phyloP scores from a whole-genome alignment of 1,140 invertebrate species.

The Argopecten irradians region DNA sequence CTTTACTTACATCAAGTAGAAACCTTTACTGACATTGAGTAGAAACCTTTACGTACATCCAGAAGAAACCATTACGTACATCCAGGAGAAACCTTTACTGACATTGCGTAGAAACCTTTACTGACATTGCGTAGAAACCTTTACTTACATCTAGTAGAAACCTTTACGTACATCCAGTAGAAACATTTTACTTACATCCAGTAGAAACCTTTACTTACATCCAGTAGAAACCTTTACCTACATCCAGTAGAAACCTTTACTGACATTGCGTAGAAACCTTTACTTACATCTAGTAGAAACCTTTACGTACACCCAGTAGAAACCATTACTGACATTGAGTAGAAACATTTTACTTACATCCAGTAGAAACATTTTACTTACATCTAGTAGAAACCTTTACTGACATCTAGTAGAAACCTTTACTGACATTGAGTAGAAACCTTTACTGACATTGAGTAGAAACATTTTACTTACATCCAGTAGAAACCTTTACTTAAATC shows the following conservation, averaged over 20 bases:
- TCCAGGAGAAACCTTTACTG: not conserved
- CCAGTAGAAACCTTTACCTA: too few relatives aligned
- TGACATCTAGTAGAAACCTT: too few relatives aligned
- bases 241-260: not conserved
- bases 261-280: not conserved
- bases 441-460: not conserved
- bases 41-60: conserved; percentile 5
- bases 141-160: conserved; percentile 13
- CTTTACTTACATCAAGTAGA: too few relatives aligned
- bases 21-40: not conserved
- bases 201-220: too few relatives aligned
- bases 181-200: too few relatives aligned
- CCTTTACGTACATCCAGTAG: too few relatives aligned
- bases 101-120: too few relatives aligned
- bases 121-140: not conserved
- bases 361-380: too few relatives aligned
- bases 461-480: too few relatives aligned
- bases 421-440: not conserved
- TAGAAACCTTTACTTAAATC: too few relatives aligned
- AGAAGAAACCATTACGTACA: not conserved
- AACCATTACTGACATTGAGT: too few relatives aligned
- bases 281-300: conserved; percentile 37
- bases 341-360: conserved; percentile 29
- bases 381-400: too few relatives aligned
- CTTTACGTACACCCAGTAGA: conserved; percentile 28